Evolutionary conservation across 2,888 invertebrate species (phyloP).

Genomic region (Leucania comma): DNA sequence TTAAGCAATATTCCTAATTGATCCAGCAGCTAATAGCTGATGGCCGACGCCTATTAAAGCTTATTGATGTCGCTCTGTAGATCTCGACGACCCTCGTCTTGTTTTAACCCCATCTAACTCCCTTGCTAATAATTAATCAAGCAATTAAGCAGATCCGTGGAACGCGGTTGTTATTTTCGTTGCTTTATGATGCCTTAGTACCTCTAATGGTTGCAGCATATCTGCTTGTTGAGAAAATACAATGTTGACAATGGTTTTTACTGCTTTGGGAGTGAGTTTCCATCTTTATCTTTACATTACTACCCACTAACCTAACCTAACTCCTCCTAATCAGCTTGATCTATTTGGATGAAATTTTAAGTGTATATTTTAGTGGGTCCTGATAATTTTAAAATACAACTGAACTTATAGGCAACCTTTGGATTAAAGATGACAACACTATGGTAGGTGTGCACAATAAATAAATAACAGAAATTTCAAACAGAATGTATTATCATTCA

Average conservation of each 20-base stretch:
- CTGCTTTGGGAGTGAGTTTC: background rate
- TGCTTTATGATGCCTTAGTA: constrained; percentile 60
- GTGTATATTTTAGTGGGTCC: no score
- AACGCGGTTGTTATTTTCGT: constrained; percentile 77
- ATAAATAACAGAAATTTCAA: no score
- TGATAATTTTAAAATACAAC: no score
- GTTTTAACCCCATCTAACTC: constrained; percentile 85
- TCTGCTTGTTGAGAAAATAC: background rate
- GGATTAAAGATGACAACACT: no score
- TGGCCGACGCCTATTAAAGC: constrained; percentile 87
- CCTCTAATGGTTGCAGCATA: constrained; percentile 12
- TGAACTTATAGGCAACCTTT: no score
- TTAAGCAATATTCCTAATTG: constrained; percentile 84
- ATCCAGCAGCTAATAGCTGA: constrained; percentile 83
- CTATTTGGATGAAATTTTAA: no score
- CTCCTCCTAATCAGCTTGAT: no score
- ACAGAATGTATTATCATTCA: no score
- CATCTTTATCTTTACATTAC: background rate
- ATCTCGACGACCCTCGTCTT: constrained; percentile 87
- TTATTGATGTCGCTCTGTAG: constrained; percentile 87
- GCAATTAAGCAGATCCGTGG: constrained; percentile 83
- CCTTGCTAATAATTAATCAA: constrained; percentile 89
- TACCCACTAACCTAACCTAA: no score
- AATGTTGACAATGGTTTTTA: no score
- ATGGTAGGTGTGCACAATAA: no score